Evolutionary conservation across 2,797 vertebrate genomes (phyloP).

Genomic region (Bufotes viridis): DNA sequence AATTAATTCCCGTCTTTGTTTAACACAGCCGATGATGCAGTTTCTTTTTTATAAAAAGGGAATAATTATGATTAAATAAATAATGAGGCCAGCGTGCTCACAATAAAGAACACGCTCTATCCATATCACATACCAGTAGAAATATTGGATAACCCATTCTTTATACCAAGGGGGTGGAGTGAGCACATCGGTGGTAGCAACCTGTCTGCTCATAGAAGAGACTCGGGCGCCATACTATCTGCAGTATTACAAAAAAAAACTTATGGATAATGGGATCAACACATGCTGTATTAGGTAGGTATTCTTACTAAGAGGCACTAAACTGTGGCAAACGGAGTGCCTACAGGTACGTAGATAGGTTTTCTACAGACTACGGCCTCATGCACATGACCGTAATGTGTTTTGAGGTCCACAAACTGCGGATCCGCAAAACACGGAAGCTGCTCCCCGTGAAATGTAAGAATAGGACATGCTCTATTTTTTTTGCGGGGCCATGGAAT

Average conservation of each 20-base stretch:
- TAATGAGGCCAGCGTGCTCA: not conserved
- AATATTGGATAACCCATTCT: not conserved
- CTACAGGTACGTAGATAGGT: too few species aligned
- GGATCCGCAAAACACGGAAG: too few species aligned
- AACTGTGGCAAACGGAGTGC: too few species aligned
- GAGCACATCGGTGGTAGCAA: not conserved
- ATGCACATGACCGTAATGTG: too few species aligned
- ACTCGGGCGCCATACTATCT: not conserved
- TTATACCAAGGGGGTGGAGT: not conserved
- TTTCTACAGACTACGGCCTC: too few species aligned
- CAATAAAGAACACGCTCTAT: not conserved
- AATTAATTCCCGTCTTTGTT: conserved; percentile 41
- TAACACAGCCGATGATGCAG: conserved; percentile 30
- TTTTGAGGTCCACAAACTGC: too few species aligned
- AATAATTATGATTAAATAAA: conserved; percentile 29
- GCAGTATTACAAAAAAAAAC: not conserved
- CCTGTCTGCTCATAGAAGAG: not conserved
- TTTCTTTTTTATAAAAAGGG: not conserved
- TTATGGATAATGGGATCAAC: too few species aligned
- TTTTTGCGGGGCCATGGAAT: too few species aligned
- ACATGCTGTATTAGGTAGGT: too few species aligned
- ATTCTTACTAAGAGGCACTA: too few species aligned
- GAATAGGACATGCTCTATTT: too few species aligned
- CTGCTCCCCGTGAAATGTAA: too few species aligned
- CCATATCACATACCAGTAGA: not conserved